Conservation (phyloP, 2,888 invertebrate genomes). For the Agrotis puta region DNA sequence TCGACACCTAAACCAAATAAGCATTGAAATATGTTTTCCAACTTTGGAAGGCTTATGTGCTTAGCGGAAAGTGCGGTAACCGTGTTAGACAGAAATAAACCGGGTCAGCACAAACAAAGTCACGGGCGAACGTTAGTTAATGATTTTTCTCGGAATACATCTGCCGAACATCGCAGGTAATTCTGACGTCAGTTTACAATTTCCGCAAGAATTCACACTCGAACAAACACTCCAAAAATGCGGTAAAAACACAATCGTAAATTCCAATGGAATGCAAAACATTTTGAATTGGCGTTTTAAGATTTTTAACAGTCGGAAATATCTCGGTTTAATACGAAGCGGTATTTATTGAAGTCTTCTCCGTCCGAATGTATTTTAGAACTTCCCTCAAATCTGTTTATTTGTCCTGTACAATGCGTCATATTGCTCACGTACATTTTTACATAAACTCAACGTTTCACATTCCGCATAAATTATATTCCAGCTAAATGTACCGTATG, state of each 20-base stretch:
- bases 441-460: slow-evolving; percentile 26
- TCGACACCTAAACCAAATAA: slow-evolving; percentile 42
- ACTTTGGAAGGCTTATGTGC: slow-evolving; percentile 51
- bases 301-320: slow-evolving; percentile 61
- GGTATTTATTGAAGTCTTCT: slow-evolving; percentile 54
- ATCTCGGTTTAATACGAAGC: slow-evolving; percentile 54
- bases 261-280: slow-evolving; percentile 70
- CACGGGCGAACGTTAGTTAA: slow-evolving; percentile 35
- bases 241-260: slow-evolving; percentile 68
- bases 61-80: slow-evolving; percentile 14
- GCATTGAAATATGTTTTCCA: slow-evolving; percentile 48
- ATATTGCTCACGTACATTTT: slow-evolving; percentile 32
- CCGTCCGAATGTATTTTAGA: slow-evolving; percentile 53
- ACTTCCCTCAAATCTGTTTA: slow-evolving; percentile 50
- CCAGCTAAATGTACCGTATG: slow-evolving; percentile 16
- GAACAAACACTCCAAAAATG: slow-evolving; percentile 66
- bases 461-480: slow-evolving; percentile 25
- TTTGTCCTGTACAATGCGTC: slow-evolving; percentile 50
- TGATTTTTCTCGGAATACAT: slow-evolving; percentile 43
- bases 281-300: slow-evolving; percentile 65
- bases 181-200: slow-evolving; percentile 52
- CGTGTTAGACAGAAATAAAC: slow-evolving; percentile 39
- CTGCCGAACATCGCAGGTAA: slow-evolving; percentile 51
- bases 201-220: slow-evolving; percentile 54
- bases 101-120: slow-evolving; percentile 48